A percentile compares a stretch with the other conserved stretches of the same genome.
Evolutionary conservation across 2,888 invertebrate genomes (phyloP).

Genomic region (Cerceris rybyensis): DNA sequence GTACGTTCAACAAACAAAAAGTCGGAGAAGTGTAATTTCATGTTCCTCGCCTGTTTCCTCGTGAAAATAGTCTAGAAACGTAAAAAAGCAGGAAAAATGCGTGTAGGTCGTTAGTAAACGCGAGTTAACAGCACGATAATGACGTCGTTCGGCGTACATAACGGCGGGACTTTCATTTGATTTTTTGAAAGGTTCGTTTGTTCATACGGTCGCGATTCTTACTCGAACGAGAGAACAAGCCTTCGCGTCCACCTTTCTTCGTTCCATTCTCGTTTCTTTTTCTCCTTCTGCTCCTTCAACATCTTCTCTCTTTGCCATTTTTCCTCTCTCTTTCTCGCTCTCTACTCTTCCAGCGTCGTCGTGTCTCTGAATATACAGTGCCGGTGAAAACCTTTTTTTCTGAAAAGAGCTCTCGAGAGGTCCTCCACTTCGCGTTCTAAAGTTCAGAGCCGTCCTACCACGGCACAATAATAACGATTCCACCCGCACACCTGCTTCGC

Average conservation of each 20-base stretch:
- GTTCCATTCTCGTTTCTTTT: conserved; percentile 1
- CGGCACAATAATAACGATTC: conserved; percentile 74
- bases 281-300: neutral
- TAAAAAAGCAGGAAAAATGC: conserved; percentile 47
- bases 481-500: conserved; percentile 75
- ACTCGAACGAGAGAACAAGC: conserved; percentile 8
- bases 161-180: conserved; percentile 55
- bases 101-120: conserved; percentile 60
- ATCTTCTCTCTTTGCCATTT: conserved; percentile 14
- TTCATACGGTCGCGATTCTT: conserved; percentile 32
- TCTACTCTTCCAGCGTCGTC: conserved; percentile 33
- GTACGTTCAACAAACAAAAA: conserved; percentile 14
- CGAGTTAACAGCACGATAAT: conserved; percentile 60
- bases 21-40: conserved; percentile 36
- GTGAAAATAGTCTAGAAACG: conserved; percentile 25
- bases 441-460: conserved; percentile 57
- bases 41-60: conserved; percentile 20
- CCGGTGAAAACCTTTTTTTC: conserved; percentile 57
- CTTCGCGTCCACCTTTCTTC: conserved; percentile 10
- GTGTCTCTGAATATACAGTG: neutral
- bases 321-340: conserved; percentile 25
- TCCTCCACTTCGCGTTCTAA: conserved; percentile 64
- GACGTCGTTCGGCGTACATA: conserved; percentile 57
- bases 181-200: conserved; percentile 60
- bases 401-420: conserved; percentile 71